Percentiles rank a stretch among this genome's conserved stretches.
phyloP scores from a whole-genome alignment of 2,888 invertebrate genomes.

The Lepidocyrtinus sp. region DNA sequence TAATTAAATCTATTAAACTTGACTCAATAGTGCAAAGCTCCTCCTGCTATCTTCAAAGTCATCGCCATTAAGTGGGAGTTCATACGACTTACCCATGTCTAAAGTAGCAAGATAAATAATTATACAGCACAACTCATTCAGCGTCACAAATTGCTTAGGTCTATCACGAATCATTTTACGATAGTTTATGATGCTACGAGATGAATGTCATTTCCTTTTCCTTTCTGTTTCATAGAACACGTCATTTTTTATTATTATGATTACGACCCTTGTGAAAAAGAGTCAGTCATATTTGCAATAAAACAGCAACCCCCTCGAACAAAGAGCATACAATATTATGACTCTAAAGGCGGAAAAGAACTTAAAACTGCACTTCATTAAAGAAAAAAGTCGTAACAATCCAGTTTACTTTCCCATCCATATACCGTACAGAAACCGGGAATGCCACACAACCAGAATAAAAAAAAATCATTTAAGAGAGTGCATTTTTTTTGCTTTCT shows the following conservation, averaged over 20 bases:
- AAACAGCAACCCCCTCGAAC: background rate
- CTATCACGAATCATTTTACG: background rate
- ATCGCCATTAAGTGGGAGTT: conserved; percentile 34
- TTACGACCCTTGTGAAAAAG: conserved; percentile 25
- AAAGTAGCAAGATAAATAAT: background rate
- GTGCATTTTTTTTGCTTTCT: background rate
- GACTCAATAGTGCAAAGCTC: conserved; percentile 1
- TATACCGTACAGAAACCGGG: conserved; percentile 10
- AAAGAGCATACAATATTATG: conserved; percentile 4
- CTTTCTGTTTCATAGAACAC: conserved; percentile 44
- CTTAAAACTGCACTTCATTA: background rate
- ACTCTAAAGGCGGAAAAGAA: conserved; percentile 20
- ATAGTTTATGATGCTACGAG: background rate
- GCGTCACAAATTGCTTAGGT: conserved; percentile 10
- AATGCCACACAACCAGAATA: conserved; percentile 31
- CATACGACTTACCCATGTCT: conserved; percentile 1
- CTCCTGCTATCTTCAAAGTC: conserved; percentile 38
- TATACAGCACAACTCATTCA: background rate
- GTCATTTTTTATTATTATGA: conserved; percentile 37
- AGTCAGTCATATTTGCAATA: background rate
- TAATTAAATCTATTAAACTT: conserved; percentile 40
- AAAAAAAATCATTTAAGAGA: conserved; percentile 3
- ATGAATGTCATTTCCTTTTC: conserved; percentile 48
- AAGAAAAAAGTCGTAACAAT: conserved; percentile 27
- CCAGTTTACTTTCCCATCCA: conserved; percentile 50